Base-by-base conservation (phyloP, 2,113 vertebrate genomes). In the Carollia perspicillata region DNA sequence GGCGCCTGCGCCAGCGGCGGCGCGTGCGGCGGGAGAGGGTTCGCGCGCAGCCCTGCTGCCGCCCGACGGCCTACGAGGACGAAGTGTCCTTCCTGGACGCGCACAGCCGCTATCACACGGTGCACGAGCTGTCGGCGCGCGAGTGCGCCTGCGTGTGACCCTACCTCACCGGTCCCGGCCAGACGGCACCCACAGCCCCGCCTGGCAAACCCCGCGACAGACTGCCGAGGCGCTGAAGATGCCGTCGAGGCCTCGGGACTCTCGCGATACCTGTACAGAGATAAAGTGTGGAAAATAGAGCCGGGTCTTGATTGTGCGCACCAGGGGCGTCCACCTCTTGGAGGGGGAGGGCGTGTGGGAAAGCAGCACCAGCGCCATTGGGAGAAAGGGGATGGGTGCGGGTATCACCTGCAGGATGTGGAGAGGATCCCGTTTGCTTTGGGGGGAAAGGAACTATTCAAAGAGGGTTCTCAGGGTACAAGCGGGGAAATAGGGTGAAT, bases 111-210 rank as follows among this genome's bases (percentile, higher is more conserved):
- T 99, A 99, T 97, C 98, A 99, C 98, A 99, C 99, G 0, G 98
- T 99, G 96, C 99, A 98, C 44, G 98, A 99, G 66, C 98, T 99
- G 77, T 99, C 99, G 0, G 99, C 99, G 78, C 99, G 99, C 97
- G 98, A 99, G 96, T 99, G 99, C 0, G 99, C 99, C 94, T 99
- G 99, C 6, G 99, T 99, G 97, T 99, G 99, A 99, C 97, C 23
- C 96, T 97, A 97, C 97, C 97, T 97, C 97, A 97, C 79, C n/a
- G 1, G n/a, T 33, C 81, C 81, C 4, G 33, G 33, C 63, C 26
- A 17, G 55, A 35, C 60, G 55, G 77, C 44, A 7, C 37, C 47
- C 30, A 3, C n/a, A 8, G 63, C 1, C 33, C 58, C 8, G 18
- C 44, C 75, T 5, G 51, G 58, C 84, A 8, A 0, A 33, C n/a